These are phyloP conservation scores for Tadarida brasiliensis DNA, from an alignment of 2,797 vertebrate genomes.

Conservation along the genomic window DNA sequence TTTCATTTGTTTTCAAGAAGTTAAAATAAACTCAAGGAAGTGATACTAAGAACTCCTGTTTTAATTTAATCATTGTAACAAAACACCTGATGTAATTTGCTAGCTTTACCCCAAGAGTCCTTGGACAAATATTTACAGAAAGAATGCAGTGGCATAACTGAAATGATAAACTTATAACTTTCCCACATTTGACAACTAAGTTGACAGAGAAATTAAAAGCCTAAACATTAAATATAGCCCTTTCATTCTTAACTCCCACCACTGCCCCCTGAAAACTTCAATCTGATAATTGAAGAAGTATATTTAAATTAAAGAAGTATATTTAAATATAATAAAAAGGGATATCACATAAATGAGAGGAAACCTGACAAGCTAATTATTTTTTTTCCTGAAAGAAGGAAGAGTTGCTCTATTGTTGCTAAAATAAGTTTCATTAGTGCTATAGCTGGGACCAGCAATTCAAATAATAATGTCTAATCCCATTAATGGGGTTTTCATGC, in stretches of 20 bases:
- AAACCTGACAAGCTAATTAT: conserved; percentile 21
- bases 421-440: conserved; percentile 12
- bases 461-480: conserved; percentile 45
- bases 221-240: neutral
- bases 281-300: neutral
- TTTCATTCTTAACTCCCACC: neutral
- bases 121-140: conserved; percentile 76
- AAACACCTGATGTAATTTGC: conserved; percentile 72
- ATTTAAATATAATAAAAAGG: neutral
- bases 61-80: conserved; percentile 61
- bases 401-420: neutral
- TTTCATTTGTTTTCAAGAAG: conserved; percentile 72
- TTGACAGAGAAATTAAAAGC: conserved; percentile 51
- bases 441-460: conserved; percentile 13
- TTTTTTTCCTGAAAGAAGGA: conserved; percentile 12
- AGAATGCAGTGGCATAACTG: conserved; percentile 62
- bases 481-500: conserved; percentile 33
- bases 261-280: neutral
- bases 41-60: conserved; percentile 32
- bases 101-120: conserved; percentile 68
- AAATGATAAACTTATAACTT: conserved; percentile 69
- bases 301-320: neutral
- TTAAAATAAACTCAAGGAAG: conserved; percentile 54
- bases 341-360: neutral
- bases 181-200: conserved; percentile 44